phyloP scores from a whole-genome alignment of 2,888 invertebrate species.

The Lamellibrachia columna region DNA sequence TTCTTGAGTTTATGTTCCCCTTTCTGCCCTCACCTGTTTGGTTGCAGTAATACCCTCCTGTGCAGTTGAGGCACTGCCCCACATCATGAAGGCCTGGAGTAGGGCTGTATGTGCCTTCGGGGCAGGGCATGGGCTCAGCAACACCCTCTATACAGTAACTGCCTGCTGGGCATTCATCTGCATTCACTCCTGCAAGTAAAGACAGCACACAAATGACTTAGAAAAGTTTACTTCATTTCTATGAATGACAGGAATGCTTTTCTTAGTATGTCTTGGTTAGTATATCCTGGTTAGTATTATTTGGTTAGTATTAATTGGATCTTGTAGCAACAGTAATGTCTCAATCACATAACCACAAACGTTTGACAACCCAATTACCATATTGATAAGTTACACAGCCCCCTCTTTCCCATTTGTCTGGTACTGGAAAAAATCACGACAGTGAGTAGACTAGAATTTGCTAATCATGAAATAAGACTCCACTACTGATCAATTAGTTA shows the following conservation, averaged over 20 bases:
- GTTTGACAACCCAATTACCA: too few species aligned
- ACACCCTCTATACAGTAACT: constrained; percentile 59
- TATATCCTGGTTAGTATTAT: too few species aligned
- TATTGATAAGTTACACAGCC: too few species aligned
- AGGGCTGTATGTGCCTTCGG: constrained; percentile 57
- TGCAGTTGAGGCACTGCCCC: constrained; percentile 59
- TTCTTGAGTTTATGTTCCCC: not conserved
- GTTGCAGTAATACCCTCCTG: constrained; percentile 61
- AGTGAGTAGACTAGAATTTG: too few species aligned
- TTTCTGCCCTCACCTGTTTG: constrained; percentile 48
- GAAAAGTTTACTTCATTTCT: not conserved
- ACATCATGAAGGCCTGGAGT: constrained; percentile 44
- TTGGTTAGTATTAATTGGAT: too few species aligned
- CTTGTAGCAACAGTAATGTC: too few species aligned
- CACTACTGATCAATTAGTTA: constrained; percentile 6
- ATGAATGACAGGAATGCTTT: not conserved
- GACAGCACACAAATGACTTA: not conserved
- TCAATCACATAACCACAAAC: too few species aligned
- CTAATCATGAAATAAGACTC: too few species aligned
- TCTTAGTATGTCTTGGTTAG: not conserved
- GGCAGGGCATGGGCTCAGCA: constrained; percentile 56
- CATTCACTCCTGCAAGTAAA: constrained; percentile 44
- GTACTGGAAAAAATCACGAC: too few species aligned
- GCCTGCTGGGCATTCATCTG: constrained; percentile 59
- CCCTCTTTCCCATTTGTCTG: too few species aligned